Evolutionary conservation across 64 coral and sea anemone species (phyloP), one percentile per base, ranked within the genome.

Genomic region (Actinia tenebrosa): DNA sequence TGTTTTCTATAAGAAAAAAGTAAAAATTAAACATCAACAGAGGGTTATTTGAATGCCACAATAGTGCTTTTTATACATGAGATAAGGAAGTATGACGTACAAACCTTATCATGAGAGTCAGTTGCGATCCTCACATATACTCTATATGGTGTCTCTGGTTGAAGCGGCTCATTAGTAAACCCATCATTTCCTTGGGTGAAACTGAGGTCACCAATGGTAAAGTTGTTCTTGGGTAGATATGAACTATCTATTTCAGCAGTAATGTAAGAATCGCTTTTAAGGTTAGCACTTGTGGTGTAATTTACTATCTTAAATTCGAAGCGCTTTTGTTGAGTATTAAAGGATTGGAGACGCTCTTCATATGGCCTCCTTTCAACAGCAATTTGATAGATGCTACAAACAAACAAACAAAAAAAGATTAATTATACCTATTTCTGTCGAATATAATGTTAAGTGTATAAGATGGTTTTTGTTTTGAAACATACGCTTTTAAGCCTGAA

Each of bases 341-440:
- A 20, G 44, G 79, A 81, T 81, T 81, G 79, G 3, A 52, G 22
- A 50, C 43, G 44, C 5, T 81, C 44, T 10, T 50, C 50, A 53
- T 81, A 45, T 10, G 79, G 18, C 46, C 44, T 37, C 17, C 15
- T 81, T 17, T 81, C 79, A 53, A 81, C 79, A 17, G 79, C 79
- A 19, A 81, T 53, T 81, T 81, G 79, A 81, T 81, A 81, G 0
- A 53, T 22, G 8, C 79, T 81, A 53, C 22, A 81, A 81, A 23
- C 15, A 81, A 50, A 81, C 43, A 14, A 11, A 44, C 45, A 45
- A 44, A 5, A 16, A 5, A 17, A 45, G 10, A 37, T 37, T 37
- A 37, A 37, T 16, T 17, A 14, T 79, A 3, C 14, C 10, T 45
- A 47, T 50, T 50, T 50, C 47, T 50, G 37, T 47, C 77, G 15